These are phyloP conservation scores for Amphibalanus amphitrite DNA, from an alignment of 1,140 invertebrate species.

Conservation along the genomic window DNA sequence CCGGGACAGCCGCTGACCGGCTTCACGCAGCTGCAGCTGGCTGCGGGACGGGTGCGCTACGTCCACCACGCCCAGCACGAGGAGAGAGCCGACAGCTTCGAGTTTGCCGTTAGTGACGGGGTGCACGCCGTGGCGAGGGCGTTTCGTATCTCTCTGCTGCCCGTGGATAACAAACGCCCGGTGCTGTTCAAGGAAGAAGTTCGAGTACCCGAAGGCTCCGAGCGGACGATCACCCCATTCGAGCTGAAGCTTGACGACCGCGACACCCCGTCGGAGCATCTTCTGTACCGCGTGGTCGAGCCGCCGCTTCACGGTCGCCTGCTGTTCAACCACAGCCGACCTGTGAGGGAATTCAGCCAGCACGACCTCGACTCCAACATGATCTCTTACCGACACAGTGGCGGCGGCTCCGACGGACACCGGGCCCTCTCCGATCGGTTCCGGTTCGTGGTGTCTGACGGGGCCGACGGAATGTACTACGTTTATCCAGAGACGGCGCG, in stretches of 20 bases:
- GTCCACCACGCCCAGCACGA: constrained; percentile 26
- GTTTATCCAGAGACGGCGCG: constrained; percentile 23
- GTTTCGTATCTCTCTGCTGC: constrained; percentile 27
- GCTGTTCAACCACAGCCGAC: constrained; percentile 21
- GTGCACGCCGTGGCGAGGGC: constrained; percentile 26
- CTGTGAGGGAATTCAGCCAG: constrained; percentile 24
- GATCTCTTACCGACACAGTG: constrained; percentile 26
- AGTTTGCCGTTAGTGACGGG: constrained; percentile 30
- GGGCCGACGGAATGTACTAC: constrained; percentile 25
- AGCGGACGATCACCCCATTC: constrained; percentile 27
- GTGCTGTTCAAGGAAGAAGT: constrained; percentile 24
- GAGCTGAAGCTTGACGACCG: constrained; percentile 28
- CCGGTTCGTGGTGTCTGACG: constrained; percentile 26
- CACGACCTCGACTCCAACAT: constrained; percentile 24
- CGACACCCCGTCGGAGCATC: constrained; percentile 24
- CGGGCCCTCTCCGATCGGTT: constrained; percentile 25
- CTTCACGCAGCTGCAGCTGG: constrained; percentile 28
- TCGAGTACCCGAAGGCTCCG: constrained; percentile 25
- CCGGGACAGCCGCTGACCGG: constrained; percentile 24
- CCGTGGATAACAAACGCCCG: constrained; percentile 29
- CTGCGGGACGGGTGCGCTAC: constrained; percentile 27
- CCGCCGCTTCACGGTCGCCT: constrained; percentile 27
- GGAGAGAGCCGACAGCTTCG: constrained; percentile 28
- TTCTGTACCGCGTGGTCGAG: constrained; percentile 24
- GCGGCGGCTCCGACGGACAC: constrained; percentile 22